Evolutionary conservation across 2,113 vertebrate genomes (phyloP).

Genomic region (Crotalus horridus): DNA sequence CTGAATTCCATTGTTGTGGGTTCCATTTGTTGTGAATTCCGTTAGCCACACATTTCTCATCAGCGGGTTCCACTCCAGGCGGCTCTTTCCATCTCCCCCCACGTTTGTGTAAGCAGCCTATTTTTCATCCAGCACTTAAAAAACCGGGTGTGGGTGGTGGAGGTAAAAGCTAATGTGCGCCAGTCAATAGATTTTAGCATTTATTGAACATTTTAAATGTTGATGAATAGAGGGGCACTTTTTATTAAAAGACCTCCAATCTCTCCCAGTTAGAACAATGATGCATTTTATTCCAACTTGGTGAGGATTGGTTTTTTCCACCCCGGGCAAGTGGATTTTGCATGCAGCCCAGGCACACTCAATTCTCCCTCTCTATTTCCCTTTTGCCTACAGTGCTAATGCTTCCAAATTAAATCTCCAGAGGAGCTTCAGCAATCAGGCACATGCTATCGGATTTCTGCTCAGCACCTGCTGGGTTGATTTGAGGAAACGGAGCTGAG

Average conservation of each 20-base stretch:
- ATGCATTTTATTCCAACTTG: constrained; percentile 24
- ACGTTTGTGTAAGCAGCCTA: background rate
- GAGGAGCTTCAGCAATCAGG: background rate
- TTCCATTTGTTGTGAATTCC: background rate
- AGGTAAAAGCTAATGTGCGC: constrained; percentile 25
- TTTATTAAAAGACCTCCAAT: constrained; percentile 26
- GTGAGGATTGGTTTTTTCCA: background rate
- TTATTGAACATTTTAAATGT: constrained; percentile 18
- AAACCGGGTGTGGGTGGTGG: background rate
- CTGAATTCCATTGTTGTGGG: background rate
- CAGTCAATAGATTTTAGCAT: constrained; percentile 1
- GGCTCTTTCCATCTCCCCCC: constrained; percentile 2
- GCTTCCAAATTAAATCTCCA: constrained; percentile 2
- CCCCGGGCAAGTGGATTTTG: background rate
- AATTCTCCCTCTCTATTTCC: background rate
- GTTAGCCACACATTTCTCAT: constrained; percentile 25
- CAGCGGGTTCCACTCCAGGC: constrained; percentile 20
- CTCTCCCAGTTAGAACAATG: constrained; percentile 2
- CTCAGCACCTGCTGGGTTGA: background rate
- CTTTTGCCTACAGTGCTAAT: constrained; percentile 11
- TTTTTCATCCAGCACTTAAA: background rate
- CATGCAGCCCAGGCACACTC: constrained; percentile 6
- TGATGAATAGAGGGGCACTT: constrained; percentile 20
- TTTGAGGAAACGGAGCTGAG: background rate
- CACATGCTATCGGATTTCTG: background rate